Evolutionary conservation across 2,797 vertebrate species (phyloP).

Genomic region (Anomalospiza imberbis): DNA sequence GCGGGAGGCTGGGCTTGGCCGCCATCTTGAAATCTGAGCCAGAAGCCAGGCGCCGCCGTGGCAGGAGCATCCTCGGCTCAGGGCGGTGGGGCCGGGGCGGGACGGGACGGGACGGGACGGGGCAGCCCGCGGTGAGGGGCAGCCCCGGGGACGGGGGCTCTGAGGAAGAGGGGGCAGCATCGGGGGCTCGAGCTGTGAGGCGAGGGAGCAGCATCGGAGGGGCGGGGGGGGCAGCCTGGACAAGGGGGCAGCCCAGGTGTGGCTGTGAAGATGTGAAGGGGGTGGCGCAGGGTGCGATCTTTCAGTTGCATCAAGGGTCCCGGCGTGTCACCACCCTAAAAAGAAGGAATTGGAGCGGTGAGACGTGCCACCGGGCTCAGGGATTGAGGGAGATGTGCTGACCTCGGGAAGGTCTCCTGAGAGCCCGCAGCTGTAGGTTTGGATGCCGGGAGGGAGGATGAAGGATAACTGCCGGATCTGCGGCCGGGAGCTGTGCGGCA

Average conservation of each 20-base stretch:
- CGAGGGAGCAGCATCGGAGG: not conserved
- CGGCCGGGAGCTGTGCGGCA: conserved; percentile 90
- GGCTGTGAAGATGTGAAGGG: not conserved
- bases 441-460: conserved; percentile 67
- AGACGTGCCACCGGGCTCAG: not conserved
- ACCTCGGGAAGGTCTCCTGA: not conserved
- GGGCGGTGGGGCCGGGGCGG: not conserved
- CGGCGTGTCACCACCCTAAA: not conserved
- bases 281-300: not conserved
- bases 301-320: not conserved
- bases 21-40: conserved; percentile 77
- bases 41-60: not conserved
- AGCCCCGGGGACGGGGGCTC: not conserved
- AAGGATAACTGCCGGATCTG: conserved; percentile 91
- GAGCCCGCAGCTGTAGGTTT: not conserved
- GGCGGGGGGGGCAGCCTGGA: not conserved
- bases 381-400: not conserved
- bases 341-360: not conserved
- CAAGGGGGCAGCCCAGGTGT: not conserved
- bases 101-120: not conserved
- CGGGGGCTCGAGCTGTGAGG: not conserved
- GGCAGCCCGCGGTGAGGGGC: not conserved
- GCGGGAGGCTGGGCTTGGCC: not conserved
- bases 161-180: not conserved
- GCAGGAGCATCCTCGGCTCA: not conserved